Percentiles rank a stretch among this genome's conserved stretches.
These are phyloP conservation scores for Euzetes globulus DNA, from an alignment of 2,888 invertebrate genomes.

Conservation along the genomic window DNA sequence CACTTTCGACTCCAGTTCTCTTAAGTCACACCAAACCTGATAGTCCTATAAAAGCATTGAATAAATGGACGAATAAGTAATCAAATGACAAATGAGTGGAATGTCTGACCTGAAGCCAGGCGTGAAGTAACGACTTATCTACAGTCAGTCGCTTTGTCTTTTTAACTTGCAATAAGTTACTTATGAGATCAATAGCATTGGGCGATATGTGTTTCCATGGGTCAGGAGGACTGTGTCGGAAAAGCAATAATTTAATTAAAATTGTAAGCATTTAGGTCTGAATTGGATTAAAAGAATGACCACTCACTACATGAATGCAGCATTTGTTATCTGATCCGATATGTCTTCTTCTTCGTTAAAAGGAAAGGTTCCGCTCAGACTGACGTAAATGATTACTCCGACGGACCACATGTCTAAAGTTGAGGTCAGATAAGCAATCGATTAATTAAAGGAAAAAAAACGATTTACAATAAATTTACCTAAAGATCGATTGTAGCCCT, in stretches of 20 bases:
- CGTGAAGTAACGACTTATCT: conserved; percentile 87
- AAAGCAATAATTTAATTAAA: conserved; percentile 8
- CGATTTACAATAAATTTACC: conserved; percentile 47
- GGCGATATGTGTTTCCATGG: conserved; percentile 96
- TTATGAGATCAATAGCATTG: conserved; percentile 93
- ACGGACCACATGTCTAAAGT: conserved; percentile 90
- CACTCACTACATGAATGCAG: conserved; percentile 85
- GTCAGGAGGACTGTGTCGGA: conserved; percentile 61
- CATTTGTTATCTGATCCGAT: conserved; percentile 98
- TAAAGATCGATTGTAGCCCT: conserved; percentile 94
- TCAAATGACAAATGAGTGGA: neutral
- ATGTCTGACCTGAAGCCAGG: conserved; percentile 78
- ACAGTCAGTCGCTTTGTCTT: conserved; percentile 89
- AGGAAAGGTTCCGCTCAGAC: conserved; percentile 95
- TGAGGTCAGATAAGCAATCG: neutral
- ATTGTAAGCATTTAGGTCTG: neutral
- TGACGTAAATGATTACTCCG: conserved; percentile 95
- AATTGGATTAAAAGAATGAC: neutral
- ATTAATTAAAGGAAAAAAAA: neutral
- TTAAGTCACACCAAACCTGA: conserved; percentile 88
- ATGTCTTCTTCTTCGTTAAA: conserved; percentile 99
- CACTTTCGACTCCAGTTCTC: conserved; percentile 71
- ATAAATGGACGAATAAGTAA: conserved; percentile 16
- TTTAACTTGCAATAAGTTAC: conserved; percentile 88
- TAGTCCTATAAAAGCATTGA: conserved; percentile 58